phyloP scores from a whole-genome alignment of 37 sponge, comb jelly and placozoan species.

The Aphrocallistes beatrix region DNA sequence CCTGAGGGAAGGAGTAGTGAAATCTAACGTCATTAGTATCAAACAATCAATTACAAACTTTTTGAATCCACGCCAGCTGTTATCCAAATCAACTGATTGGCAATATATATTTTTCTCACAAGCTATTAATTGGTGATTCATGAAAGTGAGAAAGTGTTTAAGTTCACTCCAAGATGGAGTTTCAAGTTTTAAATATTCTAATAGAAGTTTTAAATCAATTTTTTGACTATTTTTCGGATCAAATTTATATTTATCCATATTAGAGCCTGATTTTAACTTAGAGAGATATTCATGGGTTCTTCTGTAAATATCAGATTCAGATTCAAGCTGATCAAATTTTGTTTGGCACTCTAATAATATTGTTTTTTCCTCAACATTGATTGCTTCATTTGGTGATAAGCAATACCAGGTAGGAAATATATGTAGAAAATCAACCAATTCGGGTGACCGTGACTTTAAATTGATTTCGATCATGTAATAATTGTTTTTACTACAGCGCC shows the following conservation, averaged over 20 bases:
- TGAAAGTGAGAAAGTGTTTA: slow-evolving; percentile 61
- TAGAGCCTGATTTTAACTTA: no score
- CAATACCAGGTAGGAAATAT: neutral
- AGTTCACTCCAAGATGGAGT: slow-evolving; percentile 80
- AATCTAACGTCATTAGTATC: slow-evolving; percentile 31
- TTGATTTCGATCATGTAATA: neutral
- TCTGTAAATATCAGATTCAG: no score
- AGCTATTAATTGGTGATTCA: slow-evolving; percentile 54
- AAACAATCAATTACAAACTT: slow-evolving; percentile 28
- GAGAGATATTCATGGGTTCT: no score
- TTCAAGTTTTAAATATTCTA: no score
- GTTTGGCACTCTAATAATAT: neutral
- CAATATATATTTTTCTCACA: slow-evolving; percentile 56
- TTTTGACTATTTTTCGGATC: no score
- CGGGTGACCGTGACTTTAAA: neutral
- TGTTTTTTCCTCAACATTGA: neutral
- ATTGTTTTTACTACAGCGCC: neutral
- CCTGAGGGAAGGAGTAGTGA: neutral
- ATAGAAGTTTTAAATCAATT: no score
- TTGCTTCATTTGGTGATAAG: neutral
- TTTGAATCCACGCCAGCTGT: slow-evolving; percentile 20
- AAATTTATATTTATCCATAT: no score
- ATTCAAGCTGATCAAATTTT: neutral
- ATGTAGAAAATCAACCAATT: neutral
- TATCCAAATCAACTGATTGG: neutral